These are phyloP conservation scores for Micrasema minimum DNA, from an alignment of 1,140 invertebrate species.

Conservation along the genomic window DNA sequence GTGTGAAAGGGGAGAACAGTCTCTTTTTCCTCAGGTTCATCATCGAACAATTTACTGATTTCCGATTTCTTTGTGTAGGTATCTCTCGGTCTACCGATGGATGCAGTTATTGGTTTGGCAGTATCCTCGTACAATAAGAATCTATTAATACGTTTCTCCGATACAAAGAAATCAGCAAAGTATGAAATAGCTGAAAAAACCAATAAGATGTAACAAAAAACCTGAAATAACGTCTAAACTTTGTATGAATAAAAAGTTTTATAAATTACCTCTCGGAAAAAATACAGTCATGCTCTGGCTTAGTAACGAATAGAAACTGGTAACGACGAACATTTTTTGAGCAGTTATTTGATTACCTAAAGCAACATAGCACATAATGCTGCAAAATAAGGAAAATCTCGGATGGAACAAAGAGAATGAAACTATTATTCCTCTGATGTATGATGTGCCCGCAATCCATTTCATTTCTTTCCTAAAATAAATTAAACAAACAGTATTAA, in stretches of 20 bases:
- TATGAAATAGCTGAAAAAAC: slow-evolving; percentile 41
- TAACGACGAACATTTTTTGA: slow-evolving; percentile 45
- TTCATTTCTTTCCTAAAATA: slow-evolving; percentile 48
- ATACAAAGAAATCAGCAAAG: slow-evolving; percentile 37
- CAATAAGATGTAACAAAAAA: too few species aligned
- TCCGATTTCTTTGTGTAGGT: neutral
- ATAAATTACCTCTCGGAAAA: slow-evolving; percentile 48
- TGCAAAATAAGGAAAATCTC: slow-evolving; percentile 41
- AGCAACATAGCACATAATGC: slow-evolving; percentile 43
- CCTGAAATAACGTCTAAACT: too few species aligned
- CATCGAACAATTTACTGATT: slow-evolving; percentile 24
- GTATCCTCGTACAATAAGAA: slow-evolving; percentile 45
- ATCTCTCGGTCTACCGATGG: slow-evolving; percentile 12
- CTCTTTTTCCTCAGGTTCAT: slow-evolving; percentile 34
- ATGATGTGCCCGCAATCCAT: slow-evolving; percentile 37
- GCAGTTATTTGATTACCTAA: slow-evolving; percentile 44
- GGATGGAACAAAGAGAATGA: slow-evolving; percentile 38
- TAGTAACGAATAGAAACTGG: slow-evolving; percentile 38
- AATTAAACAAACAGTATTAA: neutral
- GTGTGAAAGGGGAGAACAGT: slow-evolving; percentile 42
- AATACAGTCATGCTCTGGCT: slow-evolving; percentile 35
- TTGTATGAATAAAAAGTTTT: too few species aligned
- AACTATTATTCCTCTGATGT: slow-evolving; percentile 29
- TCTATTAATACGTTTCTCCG: slow-evolving; percentile 40
- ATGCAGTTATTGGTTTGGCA: slow-evolving; percentile 4